Conservation (phyloP, 2,888 invertebrate genomes). For the Drosophila putrida region DNA sequence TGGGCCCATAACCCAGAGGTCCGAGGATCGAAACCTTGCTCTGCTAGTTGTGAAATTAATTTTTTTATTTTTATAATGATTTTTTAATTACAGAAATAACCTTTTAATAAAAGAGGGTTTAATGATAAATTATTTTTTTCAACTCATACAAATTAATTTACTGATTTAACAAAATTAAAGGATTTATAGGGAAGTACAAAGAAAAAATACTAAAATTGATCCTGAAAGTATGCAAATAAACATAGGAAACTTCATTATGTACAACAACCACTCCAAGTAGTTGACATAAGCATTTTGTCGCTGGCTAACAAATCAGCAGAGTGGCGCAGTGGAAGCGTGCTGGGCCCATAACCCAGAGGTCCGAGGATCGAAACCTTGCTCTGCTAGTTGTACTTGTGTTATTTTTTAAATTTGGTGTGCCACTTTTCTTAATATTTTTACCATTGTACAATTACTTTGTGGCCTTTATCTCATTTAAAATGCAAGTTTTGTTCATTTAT, state of each 20-base stretch:
- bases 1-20: slow-evolving; percentile 67
- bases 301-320: slow-evolving; percentile 25
- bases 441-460: slow-evolving; percentile 17
- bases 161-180: neutral
- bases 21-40: slow-evolving; percentile 26
- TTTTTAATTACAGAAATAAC: too few relatives aligned
- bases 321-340: slow-evolving; percentile 69
- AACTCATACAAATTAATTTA: neutral
- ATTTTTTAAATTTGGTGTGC: neutral
- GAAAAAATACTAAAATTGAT: neutral
- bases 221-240: slow-evolving; percentile 1
- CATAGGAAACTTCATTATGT: neutral
- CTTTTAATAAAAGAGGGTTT: too few relatives aligned
- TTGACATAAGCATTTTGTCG: slow-evolving; percentile 23
- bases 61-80: too few relatives aligned
- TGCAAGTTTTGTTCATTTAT: slow-evolving; percentile 56
- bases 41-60: slow-evolving; percentile 43
- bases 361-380: slow-evolving; percentile 68
- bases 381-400: slow-evolving; percentile 46
- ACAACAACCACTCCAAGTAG: neutral
- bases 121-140: too few relatives aligned
- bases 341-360: slow-evolving; percentile 68
- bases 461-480: slow-evolving; percentile 37
- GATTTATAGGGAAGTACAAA: neutral
- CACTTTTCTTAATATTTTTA: slow-evolving; percentile 19